Percentiles rank a stretch among this genome's conserved stretches.
These are phyloP conservation scores for rat (Rattus norvegicus) DNA, from an alignment of 2,113 vertebrate genomes.

Conservation along the genomic window DNA sequence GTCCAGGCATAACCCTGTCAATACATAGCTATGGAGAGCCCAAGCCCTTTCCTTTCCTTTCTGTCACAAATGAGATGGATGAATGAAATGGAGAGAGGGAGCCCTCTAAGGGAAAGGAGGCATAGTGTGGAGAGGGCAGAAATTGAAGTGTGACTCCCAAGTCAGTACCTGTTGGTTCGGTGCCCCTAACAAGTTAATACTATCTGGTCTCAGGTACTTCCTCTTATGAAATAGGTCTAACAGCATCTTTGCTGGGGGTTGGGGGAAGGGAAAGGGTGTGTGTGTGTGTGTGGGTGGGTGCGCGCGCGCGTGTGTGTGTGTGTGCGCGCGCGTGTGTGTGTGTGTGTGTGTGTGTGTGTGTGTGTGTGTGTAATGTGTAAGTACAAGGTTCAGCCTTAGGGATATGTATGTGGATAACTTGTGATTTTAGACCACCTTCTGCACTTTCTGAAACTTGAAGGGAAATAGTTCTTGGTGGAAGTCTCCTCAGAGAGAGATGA, in stretches of 20 bases:
- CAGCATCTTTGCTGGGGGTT: not conserved
- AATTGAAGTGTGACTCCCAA: not conserved
- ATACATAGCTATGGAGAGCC: not conserved
- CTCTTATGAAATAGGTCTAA: not conserved
- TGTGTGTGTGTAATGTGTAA: not conserved
- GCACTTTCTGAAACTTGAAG: not conserved
- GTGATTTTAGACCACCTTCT: not conserved
- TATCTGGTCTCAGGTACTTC: not conserved
- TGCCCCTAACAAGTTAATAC: conserved; percentile 23
- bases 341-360: not conserved
- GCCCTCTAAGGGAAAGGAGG: not conserved
- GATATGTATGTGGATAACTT: not conserved
- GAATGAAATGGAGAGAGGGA: not conserved
- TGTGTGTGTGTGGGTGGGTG: not conserved
- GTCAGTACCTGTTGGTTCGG: not conserved
- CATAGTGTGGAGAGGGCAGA: not conserved
- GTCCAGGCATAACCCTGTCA: not conserved
- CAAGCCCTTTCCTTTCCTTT: not conserved
- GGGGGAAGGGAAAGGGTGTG: not conserved
- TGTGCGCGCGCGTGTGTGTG: not conserved
- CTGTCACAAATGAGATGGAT: not conserved
- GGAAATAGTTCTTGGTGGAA: not conserved
- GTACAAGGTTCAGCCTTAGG: not conserved
- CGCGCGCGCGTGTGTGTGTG: not conserved
- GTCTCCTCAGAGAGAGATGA: not conserved